Base-by-base conservation (phyloP, 2,888 invertebrate species). In the Muscina levida region DNA sequence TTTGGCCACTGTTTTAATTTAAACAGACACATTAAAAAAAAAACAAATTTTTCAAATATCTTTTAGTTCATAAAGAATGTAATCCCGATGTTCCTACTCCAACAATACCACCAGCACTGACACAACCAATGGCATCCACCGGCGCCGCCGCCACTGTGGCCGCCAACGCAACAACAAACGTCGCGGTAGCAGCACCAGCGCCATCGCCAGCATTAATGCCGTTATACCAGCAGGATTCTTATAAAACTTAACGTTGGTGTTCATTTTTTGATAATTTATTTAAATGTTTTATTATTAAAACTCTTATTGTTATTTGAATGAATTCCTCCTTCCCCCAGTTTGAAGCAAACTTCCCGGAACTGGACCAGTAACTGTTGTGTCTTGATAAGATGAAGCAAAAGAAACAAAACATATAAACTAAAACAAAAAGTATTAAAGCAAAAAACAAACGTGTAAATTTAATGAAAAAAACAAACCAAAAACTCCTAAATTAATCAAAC, bases 321-420 rank as follows among this genome's bases (percentile, higher is more conserved):
- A 74, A 77, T 74, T 75, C 77, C 77, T 67, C 22, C 57, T 72
- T n/a, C n/a, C 73, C 79, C 79, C 76, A 65, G 75, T 72, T 67
- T 62, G 67, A 75, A 77, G 51, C 82, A 84, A 84, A 89, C 88
- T 89, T 89, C 89, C 89, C 89, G 90, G 89, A 89, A 89, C 88
- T 89, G 90, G 90, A 90, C 90, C 90, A 90, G 90, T 88, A 89
- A 90, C 90, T 90, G 89, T 90, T 90, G 90, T 90, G 90, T 90
- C 90, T 90, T 90, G 88, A 87, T 88, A 88, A 88, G 83, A 79
- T 65, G 83, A 83, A 83, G 82, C 79, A 84, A 82, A 79, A 79
- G 79, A 77, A 83, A 81, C 77, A 83, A 82, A 84, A 82, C 82
- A 73, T 78, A 82, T 79, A 78, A 82, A 79, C 72, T 80, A 79